phyloP scores from a whole-genome alignment of 2,888 invertebrate genomes.

The Cantharis rustica region DNA sequence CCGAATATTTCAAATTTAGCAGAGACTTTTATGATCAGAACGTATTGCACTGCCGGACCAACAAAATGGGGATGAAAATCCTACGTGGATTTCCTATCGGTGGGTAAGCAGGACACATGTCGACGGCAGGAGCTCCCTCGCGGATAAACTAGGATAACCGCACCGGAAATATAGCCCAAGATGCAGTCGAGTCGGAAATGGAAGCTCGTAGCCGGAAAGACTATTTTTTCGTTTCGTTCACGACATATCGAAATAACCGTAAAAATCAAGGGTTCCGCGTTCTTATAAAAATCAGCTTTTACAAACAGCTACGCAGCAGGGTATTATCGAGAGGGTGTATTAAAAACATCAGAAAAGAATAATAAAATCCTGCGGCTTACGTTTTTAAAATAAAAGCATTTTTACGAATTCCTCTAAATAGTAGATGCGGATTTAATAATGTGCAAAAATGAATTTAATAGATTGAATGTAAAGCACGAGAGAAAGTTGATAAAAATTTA shows the following conservation, averaged over 20 bases:
- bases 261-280: conserved; percentile 42
- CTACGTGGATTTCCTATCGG: conserved; percentile 43
- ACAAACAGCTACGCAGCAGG: conserved; percentile 43
- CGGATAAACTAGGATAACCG: conserved; percentile 64
- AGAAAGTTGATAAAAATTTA: conserved; percentile 45
- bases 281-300: conserved; percentile 38
- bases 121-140: conserved; percentile 61
- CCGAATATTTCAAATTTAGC: conserved; percentile 41
- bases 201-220: conserved; percentile 62
- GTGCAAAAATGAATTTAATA: neutral
- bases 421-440: neutral
- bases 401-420: neutral
- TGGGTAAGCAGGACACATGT: conserved; percentile 63
- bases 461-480: neutral
- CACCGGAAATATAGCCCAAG: conserved; percentile 60
- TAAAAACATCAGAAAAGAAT: neutral
- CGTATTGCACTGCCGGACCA: conserved; percentile 44
- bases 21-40: conserved; percentile 45
- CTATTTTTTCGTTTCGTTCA: conserved; percentile 58
- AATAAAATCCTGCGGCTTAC: neutral
- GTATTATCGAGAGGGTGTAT: conserved; percentile 22
- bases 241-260: conserved; percentile 45
- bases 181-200: conserved; percentile 59
- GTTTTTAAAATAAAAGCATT: conserved; percentile 7
- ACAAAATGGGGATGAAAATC: conserved; percentile 45